Evolutionary conservation across 2,888 invertebrate species (phyloP), one percentile per base, ranked within the genome.

Genomic region (Phortica magna): DNA sequence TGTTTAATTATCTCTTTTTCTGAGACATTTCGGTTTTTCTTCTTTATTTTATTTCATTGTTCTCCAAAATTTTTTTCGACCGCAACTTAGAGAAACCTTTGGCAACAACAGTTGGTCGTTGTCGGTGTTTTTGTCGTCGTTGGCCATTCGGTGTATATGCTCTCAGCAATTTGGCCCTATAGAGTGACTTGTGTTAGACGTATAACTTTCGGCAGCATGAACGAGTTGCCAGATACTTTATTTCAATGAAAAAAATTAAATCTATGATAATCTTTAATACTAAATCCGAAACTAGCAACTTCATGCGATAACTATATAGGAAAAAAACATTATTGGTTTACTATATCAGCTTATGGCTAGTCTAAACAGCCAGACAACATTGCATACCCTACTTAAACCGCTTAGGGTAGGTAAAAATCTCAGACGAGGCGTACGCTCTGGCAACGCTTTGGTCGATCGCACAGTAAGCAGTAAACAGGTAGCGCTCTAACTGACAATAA

Each of bases 401-500:
- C 31, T 31, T 31, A 2, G 1, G 31, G 3, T 2, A 31, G 31
- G 31, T 31, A 31, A 31, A 31, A 31, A 31, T 31, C 31, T 31
- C 2, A 31, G 31, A 31, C 1, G 2, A 73, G 65, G 42, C 55
- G n/a, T 31, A 81, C 87, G 81, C 75, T 85, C 88, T 85, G 85
- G 85, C 85, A 88, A 82, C 84, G 78, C 79, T 61, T 19, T 0
- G 1, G 19, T 19, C 17, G 57, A 10, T 19, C 22, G 22, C 59
- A 61, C 81, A 80, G 85, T 84, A 86, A 87, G 88, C 83, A 87
- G 88, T 86, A 86, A 86, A 86, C 85, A 88, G 85, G 85, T 86
- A 86, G 85, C 85, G 87, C 85, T 86, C 88, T 86, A 86, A 86
- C 85, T 86, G 85, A 86, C 85, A 86, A 86, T 86, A 86, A 86